Base-by-base conservation (phyloP, 2,888 invertebrate genomes). In the Spisula subtruncata region DNA sequence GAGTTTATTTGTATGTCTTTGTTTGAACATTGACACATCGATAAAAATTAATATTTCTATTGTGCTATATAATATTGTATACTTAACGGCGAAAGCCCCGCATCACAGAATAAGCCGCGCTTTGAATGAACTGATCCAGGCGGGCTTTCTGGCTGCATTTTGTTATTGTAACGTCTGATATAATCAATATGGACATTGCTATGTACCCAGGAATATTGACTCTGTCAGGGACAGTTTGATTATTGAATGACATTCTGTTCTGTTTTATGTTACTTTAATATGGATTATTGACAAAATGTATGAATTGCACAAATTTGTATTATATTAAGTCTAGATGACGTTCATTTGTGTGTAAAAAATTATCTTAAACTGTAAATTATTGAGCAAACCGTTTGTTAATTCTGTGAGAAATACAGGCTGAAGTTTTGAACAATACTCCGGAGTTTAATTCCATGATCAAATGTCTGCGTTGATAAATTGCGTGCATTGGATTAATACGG, bases 11-110 rank as follows among this genome's bases (percentile, higher is more conserved):
- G 66, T 25, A 10, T 12, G 20, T 25, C 14, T 18, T 41, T 41
- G 66, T 25, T 60, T 83, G 66, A 66, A 83, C 60, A 46, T 83
- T 41, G 35, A 41, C 66, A 66, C 60, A 46, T 46, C 35, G 41
- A 66, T 66, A 46, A 35, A 66, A 66, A 83, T 83, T 83, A 83
- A 83, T 60, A 66, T 66, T 46, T n/a, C 46, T 29, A 51, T 83
- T 66, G 66, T 66, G 46, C 6, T 46, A n/a, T n/a, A n/a, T n/a
- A n/a, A n/a, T n/a, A 32, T 16, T 75, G 75, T 75, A 35, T 32
- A 32, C 35, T 32, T 75, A 75, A 8, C 2, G 32, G 32, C 75
- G 75, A 75, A 75, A 75, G 20, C 12, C 5, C 29, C 16, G 35
- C 75, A 4, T 32, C 35, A 35, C 14, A 32, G 75, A 16, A 18